Evolutionary conservation across 2,888 invertebrate species (phyloP).

Genomic region (Temnothorax unifasciatus): DNA sequence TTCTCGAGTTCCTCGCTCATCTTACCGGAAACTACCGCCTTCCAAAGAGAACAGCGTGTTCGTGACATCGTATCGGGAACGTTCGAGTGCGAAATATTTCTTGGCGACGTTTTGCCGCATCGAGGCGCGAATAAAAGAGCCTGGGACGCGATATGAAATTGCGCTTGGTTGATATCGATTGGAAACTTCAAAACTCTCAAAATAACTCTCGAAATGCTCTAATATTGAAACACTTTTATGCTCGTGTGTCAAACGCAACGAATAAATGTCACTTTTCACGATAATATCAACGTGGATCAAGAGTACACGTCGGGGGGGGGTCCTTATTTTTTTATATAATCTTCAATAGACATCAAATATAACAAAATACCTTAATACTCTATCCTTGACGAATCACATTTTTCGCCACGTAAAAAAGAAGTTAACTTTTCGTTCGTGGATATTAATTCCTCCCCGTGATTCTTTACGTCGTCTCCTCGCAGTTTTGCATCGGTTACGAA

Average conservation of each 20-base stretch:
- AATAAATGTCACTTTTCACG: neutral
- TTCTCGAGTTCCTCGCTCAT: constrained; percentile 12
- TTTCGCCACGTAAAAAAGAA: neutral
- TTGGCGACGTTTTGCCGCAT: constrained; percentile 3
- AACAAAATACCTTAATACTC: neutral
- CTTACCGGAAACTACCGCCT: constrained; percentile 13
- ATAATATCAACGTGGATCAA: neutral
- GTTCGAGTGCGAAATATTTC: constrained; percentile 21
- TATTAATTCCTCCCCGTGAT: neutral
- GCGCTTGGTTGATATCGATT: constrained; percentile 34
- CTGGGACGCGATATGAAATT: constrained; percentile 22
- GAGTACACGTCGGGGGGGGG: too few relatives aligned
- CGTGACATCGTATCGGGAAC: neutral
- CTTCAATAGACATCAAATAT: too few relatives aligned
- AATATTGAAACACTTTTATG: neutral
- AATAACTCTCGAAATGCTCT: neutral
- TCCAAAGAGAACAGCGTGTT: neutral
- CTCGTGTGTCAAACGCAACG: neutral
- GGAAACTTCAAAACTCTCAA: constrained; percentile 34
- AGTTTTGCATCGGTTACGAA: constrained; percentile 33
- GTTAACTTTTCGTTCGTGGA: neutral
- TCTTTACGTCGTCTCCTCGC: constrained; percentile 4
- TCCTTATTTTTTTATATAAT: neutral
- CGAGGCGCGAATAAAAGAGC: constrained; percentile 37
- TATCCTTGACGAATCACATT: neutral